A percentile compares a stretch with the other conserved stretches of the same genome.
Evolutionary conservation across 35 echinoderm and acorn worm species (phyloP).

Genomic region (Lytechinus variegatus): DNA sequence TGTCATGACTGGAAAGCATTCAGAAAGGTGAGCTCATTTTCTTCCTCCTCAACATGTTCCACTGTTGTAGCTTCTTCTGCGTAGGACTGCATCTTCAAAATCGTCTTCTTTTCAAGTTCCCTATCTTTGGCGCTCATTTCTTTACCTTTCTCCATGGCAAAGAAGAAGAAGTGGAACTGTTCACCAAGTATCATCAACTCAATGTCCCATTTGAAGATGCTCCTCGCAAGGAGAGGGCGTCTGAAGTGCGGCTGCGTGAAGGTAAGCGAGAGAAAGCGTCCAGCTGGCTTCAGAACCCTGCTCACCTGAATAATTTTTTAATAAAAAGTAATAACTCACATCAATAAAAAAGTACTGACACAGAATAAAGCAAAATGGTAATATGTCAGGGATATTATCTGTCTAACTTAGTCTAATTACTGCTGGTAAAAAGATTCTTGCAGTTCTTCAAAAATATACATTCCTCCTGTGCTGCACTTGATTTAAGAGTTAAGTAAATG

Average conservation of each 20-base stretch:
- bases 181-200: slow-evolving; percentile 43
- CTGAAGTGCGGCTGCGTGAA: slow-evolving; percentile 42
- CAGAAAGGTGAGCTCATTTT: not conserved
- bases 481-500: no score
- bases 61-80: not conserved
- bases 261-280: slow-evolving; percentile 44
- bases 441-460: no score
- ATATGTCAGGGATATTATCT: no score
- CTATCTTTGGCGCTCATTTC: slow-evolving; percentile 21
- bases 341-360: no score
- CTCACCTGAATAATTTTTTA: slow-evolving; percentile 10
- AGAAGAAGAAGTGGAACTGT: slow-evolving; percentile 57
- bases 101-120: slow-evolving; percentile 10
- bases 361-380: no score
- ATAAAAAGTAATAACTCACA: not conserved
- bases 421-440: no score
- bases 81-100: not conserved
- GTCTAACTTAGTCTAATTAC: no score
- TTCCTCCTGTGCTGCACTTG: no score
- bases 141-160: slow-evolving; percentile 49
- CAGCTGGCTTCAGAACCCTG: slow-evolving; percentile 12
- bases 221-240: slow-evolving; percentile 40
- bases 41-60: not conserved
- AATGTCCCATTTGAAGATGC: slow-evolving; percentile 35
- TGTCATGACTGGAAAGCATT: not conserved